These are phyloP conservation scores for Ptychochromis oligacanthus DNA, from an alignment of 2,113 vertebrate species.

Conservation along the genomic window DNA sequence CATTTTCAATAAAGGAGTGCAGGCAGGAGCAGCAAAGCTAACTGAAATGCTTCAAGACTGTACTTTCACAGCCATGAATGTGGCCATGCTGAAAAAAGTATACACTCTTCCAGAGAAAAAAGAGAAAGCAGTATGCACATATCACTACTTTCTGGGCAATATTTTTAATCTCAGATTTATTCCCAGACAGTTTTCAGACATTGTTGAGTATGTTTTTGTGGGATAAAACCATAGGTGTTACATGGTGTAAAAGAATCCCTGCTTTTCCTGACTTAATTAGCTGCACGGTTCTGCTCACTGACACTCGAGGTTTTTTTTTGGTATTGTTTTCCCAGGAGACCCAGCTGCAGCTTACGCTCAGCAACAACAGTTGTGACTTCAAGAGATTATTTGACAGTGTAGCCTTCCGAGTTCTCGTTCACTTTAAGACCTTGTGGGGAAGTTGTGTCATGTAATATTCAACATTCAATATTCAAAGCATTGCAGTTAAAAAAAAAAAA, in stretches of 20 bases:
- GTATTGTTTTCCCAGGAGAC: background rate
- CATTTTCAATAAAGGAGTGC: constrained; percentile 3
- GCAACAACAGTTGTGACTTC: constrained; percentile 17
- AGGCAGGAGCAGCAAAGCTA: constrained; percentile 15
- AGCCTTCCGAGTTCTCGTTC: constrained; percentile 11
- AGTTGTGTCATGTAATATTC: constrained; percentile 42
- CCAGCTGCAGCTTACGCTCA: background rate
- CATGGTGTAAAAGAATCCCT: background rate
- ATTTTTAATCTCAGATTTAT: constrained; percentile 17
- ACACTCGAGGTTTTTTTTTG: background rate
- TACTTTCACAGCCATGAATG: constrained; percentile 18
- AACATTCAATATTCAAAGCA: constrained; percentile 11
- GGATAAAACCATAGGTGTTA: background rate
- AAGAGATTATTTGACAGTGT: constrained; percentile 29
- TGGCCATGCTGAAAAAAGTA: background rate
- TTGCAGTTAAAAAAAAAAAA: background rate
- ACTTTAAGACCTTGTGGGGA: background rate
- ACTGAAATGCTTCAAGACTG: constrained; percentile 11
- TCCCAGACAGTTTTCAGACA: background rate
- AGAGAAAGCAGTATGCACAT: background rate
- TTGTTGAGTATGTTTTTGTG: background rate
- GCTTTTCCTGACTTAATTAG: constrained; percentile 57
- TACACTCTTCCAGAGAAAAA: background rate
- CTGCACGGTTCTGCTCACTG: constrained; percentile 13
- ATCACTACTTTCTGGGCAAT: constrained; percentile 4